Conservation (phyloP, 2,797 vertebrate species). For the Lagocephalus sceleratus region DNA sequence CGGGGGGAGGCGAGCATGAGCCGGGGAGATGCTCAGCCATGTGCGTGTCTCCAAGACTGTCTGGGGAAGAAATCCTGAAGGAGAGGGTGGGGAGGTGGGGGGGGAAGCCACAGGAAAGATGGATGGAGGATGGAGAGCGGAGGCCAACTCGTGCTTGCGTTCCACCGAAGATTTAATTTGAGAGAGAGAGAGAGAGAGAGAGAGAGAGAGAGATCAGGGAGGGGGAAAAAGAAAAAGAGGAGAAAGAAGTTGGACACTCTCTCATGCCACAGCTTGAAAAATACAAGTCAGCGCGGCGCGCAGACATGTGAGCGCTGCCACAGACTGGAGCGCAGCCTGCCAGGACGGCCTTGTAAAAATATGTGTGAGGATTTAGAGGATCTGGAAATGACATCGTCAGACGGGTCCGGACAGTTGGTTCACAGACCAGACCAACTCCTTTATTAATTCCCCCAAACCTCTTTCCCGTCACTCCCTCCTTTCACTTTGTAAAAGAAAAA, state of each 20-base stretch:
- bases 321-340: constrained; percentile 29
- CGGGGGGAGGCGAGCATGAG: constrained; percentile 49
- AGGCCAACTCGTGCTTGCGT: constrained; percentile 37
- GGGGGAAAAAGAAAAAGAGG: neutral
- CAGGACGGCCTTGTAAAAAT: constrained; percentile 25
- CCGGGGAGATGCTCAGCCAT: neutral
- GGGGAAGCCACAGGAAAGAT: constrained; percentile 23
- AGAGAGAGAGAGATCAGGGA: constrained; percentile 6
- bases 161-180: constrained; percentile 28
- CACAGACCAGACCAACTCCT: constrained; percentile 60
- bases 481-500: constrained; percentile 18
- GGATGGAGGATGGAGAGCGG: constrained; percentile 27
- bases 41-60: constrained; percentile 36
- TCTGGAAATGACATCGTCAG: constrained; percentile 27
- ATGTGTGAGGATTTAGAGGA: constrained; percentile 19
- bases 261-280: constrained; percentile 54
- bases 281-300: constrained; percentile 39
- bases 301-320: constrained; percentile 47
- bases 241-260: constrained; percentile 22
- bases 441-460: constrained; percentile 39
- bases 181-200: too few species aligned
- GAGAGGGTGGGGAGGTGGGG: constrained; percentile 28
- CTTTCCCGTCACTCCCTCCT: constrained; percentile 25
- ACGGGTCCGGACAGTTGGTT: constrained; percentile 66
- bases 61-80: constrained; percentile 55